A percentile compares a stretch with the other conserved stretches of the same genome.
These are phyloP conservation scores for Epizoanthus ramosus DNA, from an alignment of 92 coral and sea anemone species.

Conservation along the genomic window DNA sequence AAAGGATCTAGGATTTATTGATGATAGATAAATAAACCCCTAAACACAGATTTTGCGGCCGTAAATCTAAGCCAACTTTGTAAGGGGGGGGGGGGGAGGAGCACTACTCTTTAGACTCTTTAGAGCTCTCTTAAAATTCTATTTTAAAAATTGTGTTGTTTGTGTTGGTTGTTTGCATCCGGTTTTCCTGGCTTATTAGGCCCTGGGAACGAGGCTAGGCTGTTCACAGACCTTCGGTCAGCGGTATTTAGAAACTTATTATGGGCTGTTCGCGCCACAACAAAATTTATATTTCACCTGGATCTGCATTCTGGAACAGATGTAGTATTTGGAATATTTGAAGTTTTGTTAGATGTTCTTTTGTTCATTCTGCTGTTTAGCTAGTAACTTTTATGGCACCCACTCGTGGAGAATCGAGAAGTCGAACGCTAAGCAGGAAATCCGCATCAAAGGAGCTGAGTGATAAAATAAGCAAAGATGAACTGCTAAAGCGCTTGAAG, in stretches of 20 bases:
- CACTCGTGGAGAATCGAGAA: constrained; percentile 25
- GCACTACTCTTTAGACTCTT: no score
- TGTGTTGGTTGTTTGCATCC: no score
- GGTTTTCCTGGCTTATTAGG: no score
- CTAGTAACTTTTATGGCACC: constrained; percentile 19
- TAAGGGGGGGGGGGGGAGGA: no score
- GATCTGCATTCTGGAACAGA: not conserved
- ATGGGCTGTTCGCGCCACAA: constrained; percentile 50
- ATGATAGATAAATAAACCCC: no score
- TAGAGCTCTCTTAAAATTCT: no score
- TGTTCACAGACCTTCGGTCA: not conserved
- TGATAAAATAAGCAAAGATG: constrained; percentile 36
- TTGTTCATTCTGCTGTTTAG: not conserved
- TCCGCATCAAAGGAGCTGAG: constrained; percentile 30
- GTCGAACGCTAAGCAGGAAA: not conserved
- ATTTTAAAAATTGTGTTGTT: no score
- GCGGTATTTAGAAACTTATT: constrained; percentile 11
- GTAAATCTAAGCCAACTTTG: no score
- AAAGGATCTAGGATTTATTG: no score
- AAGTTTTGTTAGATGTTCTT: not conserved
- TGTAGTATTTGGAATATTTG: not conserved
- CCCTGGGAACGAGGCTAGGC: no score
- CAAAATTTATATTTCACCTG: not conserved
- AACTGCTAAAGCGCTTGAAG: constrained; percentile 35
- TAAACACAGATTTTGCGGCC: no score